phyloP scores from a whole-genome alignment of 1,140 invertebrate genomes.

The Apis cerana region DNA sequence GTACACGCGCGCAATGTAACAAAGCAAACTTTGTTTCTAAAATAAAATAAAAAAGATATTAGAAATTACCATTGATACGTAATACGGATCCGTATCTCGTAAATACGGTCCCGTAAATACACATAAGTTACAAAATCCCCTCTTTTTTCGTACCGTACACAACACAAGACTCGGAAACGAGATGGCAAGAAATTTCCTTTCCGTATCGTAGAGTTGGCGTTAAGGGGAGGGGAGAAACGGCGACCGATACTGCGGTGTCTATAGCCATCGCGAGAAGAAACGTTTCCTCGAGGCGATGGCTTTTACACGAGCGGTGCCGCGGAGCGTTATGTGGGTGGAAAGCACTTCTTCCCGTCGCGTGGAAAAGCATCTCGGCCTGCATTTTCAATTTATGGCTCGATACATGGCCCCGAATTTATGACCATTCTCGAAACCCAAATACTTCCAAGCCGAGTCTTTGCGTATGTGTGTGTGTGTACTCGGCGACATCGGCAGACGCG shows the following conservation, averaged over 20 bases:
- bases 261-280: not conserved
- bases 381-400: constrained; percentile 74
- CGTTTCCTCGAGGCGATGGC: not conserved
- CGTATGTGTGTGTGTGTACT: not conserved
- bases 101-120: too few relatives aligned
- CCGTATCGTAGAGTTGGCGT: constrained; percentile 4
- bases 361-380: constrained; percentile 37
- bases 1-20: too few relatives aligned
- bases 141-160: not conserved
- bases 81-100: too few relatives aligned
- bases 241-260: constrained; percentile 13
- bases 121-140: not conserved
- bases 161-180: constrained; percentile 14
- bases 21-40: too few relatives aligned
- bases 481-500: not conserved
- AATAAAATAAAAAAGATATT: too few relatives aligned
- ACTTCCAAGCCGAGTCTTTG: constrained; percentile 2
- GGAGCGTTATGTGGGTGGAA: constrained; percentile 2
- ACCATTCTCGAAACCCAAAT: constrained; percentile 50
- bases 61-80: too few relatives aligned
- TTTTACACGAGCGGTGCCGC: not conserved
- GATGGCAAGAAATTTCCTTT: constrained; percentile 33
- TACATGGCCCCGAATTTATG: constrained; percentile 70
- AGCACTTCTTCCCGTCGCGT: constrained; percentile 3
- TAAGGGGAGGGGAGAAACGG: constrained; percentile 32